phyloP scores from a whole-genome alignment of 2,888 invertebrate genomes.

The Galerucella pusilla region DNA sequence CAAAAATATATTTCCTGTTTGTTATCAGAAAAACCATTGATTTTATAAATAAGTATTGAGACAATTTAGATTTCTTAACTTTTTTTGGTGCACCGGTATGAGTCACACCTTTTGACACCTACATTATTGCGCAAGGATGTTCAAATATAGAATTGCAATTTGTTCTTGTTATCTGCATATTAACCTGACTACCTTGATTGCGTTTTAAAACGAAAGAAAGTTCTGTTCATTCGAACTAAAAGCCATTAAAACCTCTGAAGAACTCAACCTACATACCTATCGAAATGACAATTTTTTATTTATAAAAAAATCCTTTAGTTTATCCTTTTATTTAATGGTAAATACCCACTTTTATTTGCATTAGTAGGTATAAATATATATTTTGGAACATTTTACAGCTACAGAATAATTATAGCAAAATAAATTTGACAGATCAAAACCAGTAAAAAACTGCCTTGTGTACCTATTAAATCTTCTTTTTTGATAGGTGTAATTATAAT shows the following conservation, averaged over 20 bases:
- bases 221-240: not conserved
- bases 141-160: conserved; percentile 18
- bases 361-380: too few species aligned
- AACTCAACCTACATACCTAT: not conserved
- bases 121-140: conserved; percentile 22
- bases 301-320: too few species aligned
- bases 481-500: too few species aligned
- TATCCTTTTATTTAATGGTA: too few species aligned
- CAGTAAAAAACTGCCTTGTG: too few species aligned
- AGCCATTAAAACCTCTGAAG: not conserved
- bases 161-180: conserved; percentile 8
- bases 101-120: conserved; percentile 21
- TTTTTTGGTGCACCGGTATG: conserved; percentile 9
- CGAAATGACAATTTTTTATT: too few species aligned
- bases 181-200: conserved; percentile 5
- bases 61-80: not conserved
- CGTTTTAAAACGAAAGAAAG: conserved; percentile 1
- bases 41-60: conserved; percentile 1
- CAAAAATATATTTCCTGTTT: conserved; percentile 10
- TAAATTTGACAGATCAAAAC: too few species aligned
- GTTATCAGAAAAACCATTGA: not conserved
- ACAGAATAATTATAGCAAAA: too few species aligned
- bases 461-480: too few species aligned
- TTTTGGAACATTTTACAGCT: too few species aligned
- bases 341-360: too few species aligned